These are phyloP conservation scores for Danio albolineatus DNA, from an alignment of 2,797 vertebrate species.

Conservation along the genomic window DNA sequence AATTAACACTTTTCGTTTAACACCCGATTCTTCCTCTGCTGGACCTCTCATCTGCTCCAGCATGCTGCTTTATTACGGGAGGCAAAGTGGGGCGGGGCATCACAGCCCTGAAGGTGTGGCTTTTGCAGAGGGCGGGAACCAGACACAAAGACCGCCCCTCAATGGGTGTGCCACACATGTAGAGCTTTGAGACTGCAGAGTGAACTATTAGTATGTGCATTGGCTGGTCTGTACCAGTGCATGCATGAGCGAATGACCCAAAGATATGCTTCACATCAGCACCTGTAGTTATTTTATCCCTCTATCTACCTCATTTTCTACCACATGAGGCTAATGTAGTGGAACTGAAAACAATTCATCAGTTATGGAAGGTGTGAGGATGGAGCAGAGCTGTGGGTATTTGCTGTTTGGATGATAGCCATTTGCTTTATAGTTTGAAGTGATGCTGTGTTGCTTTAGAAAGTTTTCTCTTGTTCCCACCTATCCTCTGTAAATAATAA, in stretches of 20 bases:
- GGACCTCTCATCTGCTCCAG: slow-evolving; percentile 67
- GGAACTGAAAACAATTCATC: background rate
- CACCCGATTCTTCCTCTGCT: slow-evolving; percentile 49
- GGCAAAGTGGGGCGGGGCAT: slow-evolving; percentile 54
- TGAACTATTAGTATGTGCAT: slow-evolving; percentile 60
- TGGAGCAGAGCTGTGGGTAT: slow-evolving; percentile 62
- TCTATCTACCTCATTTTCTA: background rate
- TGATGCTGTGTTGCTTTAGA: slow-evolving; percentile 34
- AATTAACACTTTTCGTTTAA: slow-evolving; percentile 45
- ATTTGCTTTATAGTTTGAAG: slow-evolving; percentile 48
- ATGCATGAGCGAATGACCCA: slow-evolving; percentile 69
- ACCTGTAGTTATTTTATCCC: slow-evolving; percentile 25
- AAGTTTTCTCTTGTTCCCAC: background rate
- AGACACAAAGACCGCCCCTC: slow-evolving; percentile 57
- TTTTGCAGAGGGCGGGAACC: slow-evolving; percentile 60
- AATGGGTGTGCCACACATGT: slow-evolving; percentile 68
- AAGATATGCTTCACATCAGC: slow-evolving; percentile 51
- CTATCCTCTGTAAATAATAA: background rate
- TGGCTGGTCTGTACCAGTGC: slow-evolving; percentile 54
- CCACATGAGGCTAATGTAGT: background rate
- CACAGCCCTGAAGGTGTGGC: slow-evolving; percentile 60
- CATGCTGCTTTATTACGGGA: slow-evolving; percentile 70
- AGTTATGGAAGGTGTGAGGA: background rate
- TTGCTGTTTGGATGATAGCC: slow-evolving; percentile 60
- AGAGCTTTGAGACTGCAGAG: slow-evolving; percentile 62